Evolutionary conservation across 2,113 vertebrate genomes (phyloP), one percentile per base, ranked within the genome.

Genomic region (Coregonus clupeaformis): DNA sequence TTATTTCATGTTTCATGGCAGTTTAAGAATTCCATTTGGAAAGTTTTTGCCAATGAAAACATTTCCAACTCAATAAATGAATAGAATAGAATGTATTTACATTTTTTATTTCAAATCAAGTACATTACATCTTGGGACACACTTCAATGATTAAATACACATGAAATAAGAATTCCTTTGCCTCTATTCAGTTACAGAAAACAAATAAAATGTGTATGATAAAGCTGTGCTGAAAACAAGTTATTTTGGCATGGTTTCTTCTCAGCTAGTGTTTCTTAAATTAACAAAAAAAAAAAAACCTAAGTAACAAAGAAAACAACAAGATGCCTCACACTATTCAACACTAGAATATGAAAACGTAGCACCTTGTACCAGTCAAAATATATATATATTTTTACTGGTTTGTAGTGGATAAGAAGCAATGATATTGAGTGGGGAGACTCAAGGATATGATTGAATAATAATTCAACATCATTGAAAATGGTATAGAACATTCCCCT

Each of bases 351-450:
- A 84, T 85, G 86, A 89, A 88, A 91, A 88, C 85, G 69, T 93
- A 94, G 93, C 93, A 94, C 93, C 93, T 85, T 85, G 82, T 84
- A 84, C 88, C 89, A 90, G 89, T 87, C 83, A 63, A 66, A 85
- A 84, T 88, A 29, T 29, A 29, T 29, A 2, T 29, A 29, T 80
- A 57, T 74, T 77, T 70, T 1, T 87, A 92, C 92, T 88, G 91
- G 89, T 75, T 77, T 81, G 32, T 84, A 87, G 82, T 86, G 77
- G 75, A 79, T 81, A 79, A 73, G 59, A 90, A 85, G 78, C 70
- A n/a, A 73, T n/a, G 57, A 80, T 68, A 78, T 73, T 73, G 70
- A 73, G 75, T 81, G 57, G 45, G 62, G 67, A 76, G 77, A 84
- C 72, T 81, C 36, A 76, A 75, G 75, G 77, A 80, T 45, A 16